A percentile compares a stretch with the other conserved stretches of the same genome.
phyloP scores from a whole-genome alignment of 2,797 vertebrate species.

The Enteromius viviparus region DNA sequence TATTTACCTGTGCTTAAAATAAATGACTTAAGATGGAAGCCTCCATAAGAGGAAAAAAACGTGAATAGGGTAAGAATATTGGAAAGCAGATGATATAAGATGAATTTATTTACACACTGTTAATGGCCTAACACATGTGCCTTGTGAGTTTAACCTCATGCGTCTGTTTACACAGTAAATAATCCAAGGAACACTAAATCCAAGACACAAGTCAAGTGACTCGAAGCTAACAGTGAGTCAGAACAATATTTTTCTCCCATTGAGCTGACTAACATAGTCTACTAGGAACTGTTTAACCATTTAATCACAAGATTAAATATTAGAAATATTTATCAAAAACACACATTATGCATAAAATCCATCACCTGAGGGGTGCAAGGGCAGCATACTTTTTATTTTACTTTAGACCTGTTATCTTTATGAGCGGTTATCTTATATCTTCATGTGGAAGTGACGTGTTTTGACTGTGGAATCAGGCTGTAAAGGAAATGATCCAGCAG shows the following conservation, averaged over 20 bases:
- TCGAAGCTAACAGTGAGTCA: conserved; percentile 24
- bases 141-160: background rate
- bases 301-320: background rate
- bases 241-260: background rate
- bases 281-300: background rate
- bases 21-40: background rate
- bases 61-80: background rate
- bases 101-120: background rate
- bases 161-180: conserved; percentile 12
- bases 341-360: background rate
- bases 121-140: background rate
- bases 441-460: background rate
- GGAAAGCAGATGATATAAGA: background rate
- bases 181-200: background rate
- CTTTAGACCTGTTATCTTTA: background rate
- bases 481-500: conserved; percentile 18
- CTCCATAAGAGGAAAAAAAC: background rate
- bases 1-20: background rate
- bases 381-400: background rate
- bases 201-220: conserved; percentile 27
- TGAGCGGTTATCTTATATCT: background rate
- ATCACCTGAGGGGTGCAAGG: background rate
- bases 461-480: background rate
- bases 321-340: conserved; percentile 4
- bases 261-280: background rate